Percentiles rank a stretch among this genome's conserved stretches.
Conservation (phyloP, 2,888 invertebrate genomes). For the Synergus umbraculus region DNA sequence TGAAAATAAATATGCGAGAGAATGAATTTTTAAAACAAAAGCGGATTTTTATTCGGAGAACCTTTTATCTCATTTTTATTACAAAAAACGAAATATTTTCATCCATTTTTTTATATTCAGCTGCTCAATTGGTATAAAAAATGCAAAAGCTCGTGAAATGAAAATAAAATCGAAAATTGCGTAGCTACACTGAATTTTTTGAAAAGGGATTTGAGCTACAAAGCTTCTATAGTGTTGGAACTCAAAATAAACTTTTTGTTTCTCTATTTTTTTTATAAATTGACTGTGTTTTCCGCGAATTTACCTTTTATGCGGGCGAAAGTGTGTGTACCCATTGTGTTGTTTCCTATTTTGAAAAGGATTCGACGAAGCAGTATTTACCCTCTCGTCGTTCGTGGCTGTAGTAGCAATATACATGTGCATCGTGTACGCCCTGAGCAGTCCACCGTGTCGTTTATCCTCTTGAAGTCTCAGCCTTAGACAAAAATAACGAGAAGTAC, state of each 20-base stretch:
- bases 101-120: too few relatives aligned
- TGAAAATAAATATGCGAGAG: too few relatives aligned
- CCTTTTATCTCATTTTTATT: too few relatives aligned
- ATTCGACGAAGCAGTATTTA: constrained; percentile 67
- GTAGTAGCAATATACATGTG: constrained; percentile 64
- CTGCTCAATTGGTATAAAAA: too few relatives aligned
- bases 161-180: too few relatives aligned
- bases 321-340: not conserved
- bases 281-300: not conserved
- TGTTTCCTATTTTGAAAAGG: constrained; percentile 53
- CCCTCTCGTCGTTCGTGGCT: constrained; percentile 62
- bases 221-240: not conserved
- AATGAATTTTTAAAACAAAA: too few relatives aligned
- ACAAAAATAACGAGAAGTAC: constrained; percentile 41
- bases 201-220: too few relatives aligned
- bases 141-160: too few relatives aligned
- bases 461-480: constrained; percentile 47
- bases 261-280: not conserved
- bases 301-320: not conserved
- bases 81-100: too few relatives aligned
- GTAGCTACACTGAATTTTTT: too few relatives aligned
- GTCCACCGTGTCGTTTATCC: constrained; percentile 55
- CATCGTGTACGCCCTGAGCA: constrained; percentile 67
- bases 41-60: too few relatives aligned
- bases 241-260: not conserved